Conservation (phyloP, 2,888 invertebrate species). For the Sphecodes monilicornis region DNA sequence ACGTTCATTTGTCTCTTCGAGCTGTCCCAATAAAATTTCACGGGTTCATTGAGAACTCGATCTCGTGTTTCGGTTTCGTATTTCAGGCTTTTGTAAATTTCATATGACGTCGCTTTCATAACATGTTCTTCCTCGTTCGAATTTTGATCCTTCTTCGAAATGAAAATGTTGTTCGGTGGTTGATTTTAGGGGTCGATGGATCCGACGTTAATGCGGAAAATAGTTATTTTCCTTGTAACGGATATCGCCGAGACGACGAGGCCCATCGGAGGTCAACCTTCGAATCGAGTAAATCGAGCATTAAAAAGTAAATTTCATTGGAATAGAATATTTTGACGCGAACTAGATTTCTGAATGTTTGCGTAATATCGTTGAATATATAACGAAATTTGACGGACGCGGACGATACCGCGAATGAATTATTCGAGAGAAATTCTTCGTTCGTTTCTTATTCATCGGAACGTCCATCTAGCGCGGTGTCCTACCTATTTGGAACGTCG, state of each 20-base stretch:
- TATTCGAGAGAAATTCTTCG: conserved; percentile 1
- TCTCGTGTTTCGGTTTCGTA: background rate
- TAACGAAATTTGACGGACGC: background rate
- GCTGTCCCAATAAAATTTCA: background rate
- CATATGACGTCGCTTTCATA: no score
- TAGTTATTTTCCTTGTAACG: background rate
- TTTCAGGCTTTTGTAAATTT: background rate
- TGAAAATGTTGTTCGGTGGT: no score
- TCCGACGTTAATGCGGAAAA: background rate
- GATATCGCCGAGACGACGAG: background rate
- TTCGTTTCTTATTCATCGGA: background rate
- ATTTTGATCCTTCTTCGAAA: background rate
- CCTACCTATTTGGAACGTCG: background rate
- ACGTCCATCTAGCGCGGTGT: background rate
- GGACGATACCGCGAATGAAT: background rate
- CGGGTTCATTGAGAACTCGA: background rate
- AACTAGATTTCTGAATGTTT: conserved; percentile 1
- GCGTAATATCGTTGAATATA: background rate
- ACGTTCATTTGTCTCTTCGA: conserved; percentile 16
- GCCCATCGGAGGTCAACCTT: background rate
- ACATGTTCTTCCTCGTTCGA: background rate
- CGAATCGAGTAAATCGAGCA: background rate
- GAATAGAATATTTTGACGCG: background rate
- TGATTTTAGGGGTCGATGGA: background rate
- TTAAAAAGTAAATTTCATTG: background rate